phyloP scores from a whole-genome alignment of 2,113 vertebrate genomes.

The Ovibos moschatus region DNA sequence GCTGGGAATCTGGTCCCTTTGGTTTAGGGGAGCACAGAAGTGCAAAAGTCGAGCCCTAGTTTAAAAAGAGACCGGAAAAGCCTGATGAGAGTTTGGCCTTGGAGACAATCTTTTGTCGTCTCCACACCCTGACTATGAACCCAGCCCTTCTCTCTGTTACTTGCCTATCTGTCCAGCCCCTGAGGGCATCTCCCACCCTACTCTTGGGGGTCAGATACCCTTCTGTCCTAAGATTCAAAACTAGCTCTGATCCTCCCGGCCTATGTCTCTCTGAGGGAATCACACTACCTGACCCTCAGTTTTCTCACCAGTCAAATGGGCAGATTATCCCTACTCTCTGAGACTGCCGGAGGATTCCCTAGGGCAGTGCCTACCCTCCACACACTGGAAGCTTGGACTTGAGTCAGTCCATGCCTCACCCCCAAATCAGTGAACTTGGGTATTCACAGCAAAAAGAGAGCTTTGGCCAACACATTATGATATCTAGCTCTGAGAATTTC shows the following conservation, averaged over 20 bases:
- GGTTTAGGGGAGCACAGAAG: background rate
- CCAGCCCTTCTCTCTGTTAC: background rate
- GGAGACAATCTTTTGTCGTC: background rate
- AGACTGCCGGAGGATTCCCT: background rate
- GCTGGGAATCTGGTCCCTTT: background rate
- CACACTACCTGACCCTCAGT: background rate
- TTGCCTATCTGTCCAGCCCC: background rate
- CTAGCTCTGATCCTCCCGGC: background rate
- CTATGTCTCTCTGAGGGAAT: background rate
- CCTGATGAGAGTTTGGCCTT: background rate
- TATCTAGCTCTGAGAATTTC: background rate
- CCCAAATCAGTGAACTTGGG: background rate
- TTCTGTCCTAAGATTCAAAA: background rate
- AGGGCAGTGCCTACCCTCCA: background rate
- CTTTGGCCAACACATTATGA: background rate
- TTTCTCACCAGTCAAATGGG: background rate
- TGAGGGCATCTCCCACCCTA: background rate
- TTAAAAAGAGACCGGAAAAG: background rate
- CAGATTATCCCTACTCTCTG: background rate
- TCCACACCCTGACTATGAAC: background rate
- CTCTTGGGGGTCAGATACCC: background rate
- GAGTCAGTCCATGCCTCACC: background rate
- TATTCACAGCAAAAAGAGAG: background rate
- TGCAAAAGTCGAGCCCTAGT: background rate
- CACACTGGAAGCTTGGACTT: background rate